Base-by-base conservation (phyloP, 2,113 vertebrate species). In the mouse (Mus musculus) region DNA sequence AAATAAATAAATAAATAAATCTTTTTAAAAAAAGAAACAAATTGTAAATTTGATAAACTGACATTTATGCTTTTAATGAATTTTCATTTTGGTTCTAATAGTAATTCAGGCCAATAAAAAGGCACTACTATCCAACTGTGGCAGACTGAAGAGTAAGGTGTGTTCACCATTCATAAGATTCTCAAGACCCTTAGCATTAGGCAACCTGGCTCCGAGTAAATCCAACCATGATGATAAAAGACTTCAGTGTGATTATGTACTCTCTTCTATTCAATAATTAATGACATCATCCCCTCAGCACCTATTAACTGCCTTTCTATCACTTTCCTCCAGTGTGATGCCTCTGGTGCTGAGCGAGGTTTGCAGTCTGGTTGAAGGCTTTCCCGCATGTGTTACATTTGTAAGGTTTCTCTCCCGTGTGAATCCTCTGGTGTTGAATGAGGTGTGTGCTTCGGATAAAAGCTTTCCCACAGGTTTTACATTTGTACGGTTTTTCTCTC, bases 341-440 rank as follows among this genome's bases (percentile, higher is more conserved):
- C 77, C 96, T 95, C 89, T 98, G 98, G 67, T 98, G 98, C n/a
- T 97, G 98, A 76, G 97, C 96, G 52, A 98, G 98, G 82, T 98
- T 97, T 75, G 97, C 97, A 30, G 96, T 97, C 87, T 97, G 97
- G 36, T 95, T 98, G 82, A 98, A 98, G 9, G 96, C 97, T 92
- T 98, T 98, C 73, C 97, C 98, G 85, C 98, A 98, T 3, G 94
- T 96, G 26, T 52, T 72, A 59, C 98, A 98, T 7, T 96, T 92
- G 42, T 98, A 98, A 2, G 98, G 98, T 49, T 97, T 98, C 67
- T 98, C 98, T 54, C 97, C 98, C 1, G 97, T 98, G 91, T 98
- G 98, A 56, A 97, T 97, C 46, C 97, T 93, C 82, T 96, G 97
- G n/a, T 98, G 98, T 1, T 97, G 97, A 36, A 93, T 96, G 17